Conservation (phyloP, 35 echinoderm and acorn worm genomes). For the Acanthaster planci region DNA sequence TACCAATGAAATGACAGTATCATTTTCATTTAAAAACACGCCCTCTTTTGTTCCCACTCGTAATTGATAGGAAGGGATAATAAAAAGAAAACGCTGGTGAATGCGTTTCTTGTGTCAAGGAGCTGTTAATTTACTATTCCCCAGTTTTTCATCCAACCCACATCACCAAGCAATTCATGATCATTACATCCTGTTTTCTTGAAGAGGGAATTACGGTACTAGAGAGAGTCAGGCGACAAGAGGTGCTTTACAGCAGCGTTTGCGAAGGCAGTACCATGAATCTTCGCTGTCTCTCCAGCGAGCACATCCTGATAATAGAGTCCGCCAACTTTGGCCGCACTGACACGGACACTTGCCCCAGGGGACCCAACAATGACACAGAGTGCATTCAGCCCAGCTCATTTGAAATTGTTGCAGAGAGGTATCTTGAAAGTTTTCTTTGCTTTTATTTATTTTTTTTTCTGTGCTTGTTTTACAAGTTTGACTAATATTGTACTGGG, state of each 20-base stretch:
- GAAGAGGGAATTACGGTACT: not conserved
- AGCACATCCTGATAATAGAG: conserved; percentile 42
- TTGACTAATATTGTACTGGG: too few relatives aligned
- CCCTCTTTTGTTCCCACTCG: too few relatives aligned
- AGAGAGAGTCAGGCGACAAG: not conserved
- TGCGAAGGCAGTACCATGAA: conserved; percentile 86
- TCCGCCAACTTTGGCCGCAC: conserved; percentile 78
- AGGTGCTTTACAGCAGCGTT: conserved; percentile 68
- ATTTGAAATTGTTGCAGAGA: conserved; percentile 60
- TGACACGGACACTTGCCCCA: conserved; percentile 58
- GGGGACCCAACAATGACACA: conserved; percentile 31
- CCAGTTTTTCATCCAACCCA: too few relatives aligned
- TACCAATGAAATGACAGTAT: too few relatives aligned
- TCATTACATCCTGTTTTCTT: too few relatives aligned
- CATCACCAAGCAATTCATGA: too few relatives aligned
- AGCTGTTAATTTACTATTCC: too few relatives aligned
- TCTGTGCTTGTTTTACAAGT: not conserved
- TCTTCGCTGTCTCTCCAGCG: conserved; percentile 43
- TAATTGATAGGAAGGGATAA: too few relatives aligned
- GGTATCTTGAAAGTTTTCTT: conserved; percentile 53
- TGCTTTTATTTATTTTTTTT: not conserved
- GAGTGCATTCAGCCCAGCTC: conserved; percentile 34
- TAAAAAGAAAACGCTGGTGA: too few relatives aligned
- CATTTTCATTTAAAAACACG: too few relatives aligned
- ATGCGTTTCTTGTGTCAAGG: too few relatives aligned